Percentiles rank a stretch among this genome's conserved stretches.
Conservation (phyloP, 2,797 vertebrate species). For the Phoeniculus purpureus region DNA sequence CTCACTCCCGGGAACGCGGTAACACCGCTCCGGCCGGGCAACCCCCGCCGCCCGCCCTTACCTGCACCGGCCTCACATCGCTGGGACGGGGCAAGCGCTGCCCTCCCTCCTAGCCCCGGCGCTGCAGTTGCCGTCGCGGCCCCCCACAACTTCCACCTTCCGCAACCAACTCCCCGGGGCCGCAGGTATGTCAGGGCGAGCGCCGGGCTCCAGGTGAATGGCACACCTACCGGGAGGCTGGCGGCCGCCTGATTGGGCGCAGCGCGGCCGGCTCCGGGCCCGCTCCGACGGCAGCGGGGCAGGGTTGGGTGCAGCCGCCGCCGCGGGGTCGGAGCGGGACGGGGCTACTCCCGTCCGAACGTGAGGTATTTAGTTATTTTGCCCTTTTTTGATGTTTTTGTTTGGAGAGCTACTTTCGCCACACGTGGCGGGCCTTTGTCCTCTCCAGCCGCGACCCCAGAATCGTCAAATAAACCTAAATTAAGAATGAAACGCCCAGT, state of each 20-base stretch:
- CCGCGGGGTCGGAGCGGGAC: not conserved
- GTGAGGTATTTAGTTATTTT: not conserved
- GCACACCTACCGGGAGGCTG: slow-evolving; percentile 68
- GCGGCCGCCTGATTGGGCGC: slow-evolving; percentile 36
- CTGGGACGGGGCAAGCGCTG: not conserved
- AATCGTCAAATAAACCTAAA: not conserved
- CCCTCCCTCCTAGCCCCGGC: not conserved
- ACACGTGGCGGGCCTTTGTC: not conserved
- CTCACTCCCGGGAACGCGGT: not conserved
- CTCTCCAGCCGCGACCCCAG: no score
- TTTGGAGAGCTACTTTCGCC: not conserved
- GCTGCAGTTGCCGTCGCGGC: not conserved
- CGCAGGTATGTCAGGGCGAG: slow-evolving; percentile 45
- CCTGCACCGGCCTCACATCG: slow-evolving; percentile 23
- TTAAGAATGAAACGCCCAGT: not conserved
- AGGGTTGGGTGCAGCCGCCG: not conserved
- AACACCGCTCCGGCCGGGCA: not conserved
- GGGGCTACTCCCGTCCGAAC: no score
- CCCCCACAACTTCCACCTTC: not conserved
- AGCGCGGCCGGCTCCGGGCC: not conserved
- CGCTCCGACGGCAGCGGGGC: not conserved
- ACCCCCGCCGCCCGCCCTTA: not conserved
- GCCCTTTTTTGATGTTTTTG: no score
- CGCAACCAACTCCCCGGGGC: not conserved
- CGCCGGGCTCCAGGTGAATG: slow-evolving; percentile 53